Conservation (phyloP, 1,140 invertebrate species). For the Hyphantria cunea region DNA sequence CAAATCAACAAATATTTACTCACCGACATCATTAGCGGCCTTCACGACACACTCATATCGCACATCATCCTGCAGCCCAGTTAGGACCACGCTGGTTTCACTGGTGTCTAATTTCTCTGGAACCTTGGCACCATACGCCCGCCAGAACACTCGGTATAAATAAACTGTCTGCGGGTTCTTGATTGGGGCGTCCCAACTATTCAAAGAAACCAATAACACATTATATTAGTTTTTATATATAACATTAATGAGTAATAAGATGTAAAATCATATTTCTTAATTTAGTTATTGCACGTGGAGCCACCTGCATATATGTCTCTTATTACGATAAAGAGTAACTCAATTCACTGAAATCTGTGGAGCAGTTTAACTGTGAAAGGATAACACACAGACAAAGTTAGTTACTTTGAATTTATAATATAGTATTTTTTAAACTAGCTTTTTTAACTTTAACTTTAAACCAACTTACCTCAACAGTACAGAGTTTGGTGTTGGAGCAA, state of each 20-base stretch:
- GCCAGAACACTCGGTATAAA: constrained; percentile 88
- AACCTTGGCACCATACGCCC: constrained; percentile 75
- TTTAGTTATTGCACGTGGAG: no score
- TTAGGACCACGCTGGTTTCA: constrained; percentile 85
- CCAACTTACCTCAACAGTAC: constrained; percentile 81
- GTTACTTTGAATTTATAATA: no score
- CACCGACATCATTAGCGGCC: constrained; percentile 88
- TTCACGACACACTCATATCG: constrained; percentile 91
- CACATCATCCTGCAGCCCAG: constrained; percentile 86
- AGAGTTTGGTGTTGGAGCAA: constrained; percentile 82
- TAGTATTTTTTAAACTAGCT: no score
- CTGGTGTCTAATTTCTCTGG: constrained; percentile 88
- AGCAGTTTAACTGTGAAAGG: no score
- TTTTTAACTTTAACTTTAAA: no score
- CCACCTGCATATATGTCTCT: no score
- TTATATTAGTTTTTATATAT: no score
- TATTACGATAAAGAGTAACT: no score
- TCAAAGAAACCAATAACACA: constrained; percentile 18
- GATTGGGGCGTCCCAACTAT: constrained; percentile 88
- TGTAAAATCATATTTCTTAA: background rate
- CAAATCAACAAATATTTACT: constrained; percentile 29
- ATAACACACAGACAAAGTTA: no score
- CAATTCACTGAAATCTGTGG: no score
- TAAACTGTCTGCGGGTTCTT: constrained; percentile 93
- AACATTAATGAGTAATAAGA: no score